Percentiles rank a stretch among this genome's conserved stretches.
phyloP scores from a whole-genome alignment of 2,113 vertebrate genomes.

The Esox niger region DNA sequence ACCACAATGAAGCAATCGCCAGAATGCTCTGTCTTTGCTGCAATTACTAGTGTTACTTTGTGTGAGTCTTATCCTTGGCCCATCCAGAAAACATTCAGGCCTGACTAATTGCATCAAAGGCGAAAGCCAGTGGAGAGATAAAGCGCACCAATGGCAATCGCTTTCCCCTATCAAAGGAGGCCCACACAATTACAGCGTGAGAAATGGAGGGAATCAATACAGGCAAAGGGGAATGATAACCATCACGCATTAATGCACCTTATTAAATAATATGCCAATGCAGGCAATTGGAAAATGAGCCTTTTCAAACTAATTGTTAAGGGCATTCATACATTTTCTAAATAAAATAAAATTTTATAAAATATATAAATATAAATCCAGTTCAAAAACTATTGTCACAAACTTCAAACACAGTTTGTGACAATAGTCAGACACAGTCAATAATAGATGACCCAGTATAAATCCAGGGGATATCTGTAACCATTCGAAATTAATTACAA shows the following conservation, averaged over 20 bases:
- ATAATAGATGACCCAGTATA: background rate
- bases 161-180: background rate
- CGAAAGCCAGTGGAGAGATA: conserved; percentile 6
- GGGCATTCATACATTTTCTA: background rate
- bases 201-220: conserved; percentile 30
- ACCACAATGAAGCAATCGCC: too few species aligned
- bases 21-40: background rate
- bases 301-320: conserved; percentile 34
- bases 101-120: conserved; percentile 42
- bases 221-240: conserved; percentile 10
- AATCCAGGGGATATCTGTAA: too few species aligned
- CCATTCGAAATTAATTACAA: too few species aligned
- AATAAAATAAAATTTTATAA: too few species aligned
- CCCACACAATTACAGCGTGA: conserved; percentile 27
- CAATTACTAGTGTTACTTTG: conserved; percentile 15
- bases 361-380: too few species aligned
- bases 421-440: background rate
- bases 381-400: too few species aligned
- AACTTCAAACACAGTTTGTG: too few species aligned
- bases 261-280: conserved; percentile 29
- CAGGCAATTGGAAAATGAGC: conserved; percentile 29
- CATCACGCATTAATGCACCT: conserved; percentile 31
- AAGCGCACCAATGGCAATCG: conserved; percentile 18
- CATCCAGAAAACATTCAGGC: conserved; percentile 27
- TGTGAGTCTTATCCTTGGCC: background rate